Evolutionary conservation across 2,888 invertebrate species (phyloP).

Genomic region (Axea sp.): DNA sequence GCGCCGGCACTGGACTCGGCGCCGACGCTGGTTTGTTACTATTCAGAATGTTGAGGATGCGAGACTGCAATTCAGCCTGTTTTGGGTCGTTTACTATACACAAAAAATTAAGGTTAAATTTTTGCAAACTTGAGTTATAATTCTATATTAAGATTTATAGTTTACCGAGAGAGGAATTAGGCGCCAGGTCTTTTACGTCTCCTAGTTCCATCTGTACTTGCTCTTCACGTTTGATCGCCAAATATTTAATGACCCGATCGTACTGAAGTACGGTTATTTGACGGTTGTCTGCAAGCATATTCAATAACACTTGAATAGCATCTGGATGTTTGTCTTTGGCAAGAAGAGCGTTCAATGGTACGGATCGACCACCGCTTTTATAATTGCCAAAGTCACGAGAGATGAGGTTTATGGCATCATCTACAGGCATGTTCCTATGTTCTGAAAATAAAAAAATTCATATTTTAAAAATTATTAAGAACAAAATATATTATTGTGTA

Average conservation of each 20-base stretch:
- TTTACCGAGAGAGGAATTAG: conserved; percentile 70
- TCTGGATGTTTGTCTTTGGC: conserved; percentile 79
- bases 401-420: conserved; percentile 91
- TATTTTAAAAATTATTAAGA: conserved; percentile 4
- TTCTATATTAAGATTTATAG: no score
- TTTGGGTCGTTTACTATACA: conserved; percentile 81
- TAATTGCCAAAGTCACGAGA: conserved; percentile 85
- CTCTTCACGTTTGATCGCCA: conserved; percentile 86
- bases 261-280: conserved; percentile 89
- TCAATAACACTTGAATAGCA: conserved; percentile 81
- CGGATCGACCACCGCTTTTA: conserved; percentile 81
- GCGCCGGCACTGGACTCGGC: conserved; percentile 76
- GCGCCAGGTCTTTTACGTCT: conserved; percentile 81
- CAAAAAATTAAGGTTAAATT: no score
- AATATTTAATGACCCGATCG: conserved; percentile 86
- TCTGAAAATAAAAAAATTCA: conserved; percentile 81
- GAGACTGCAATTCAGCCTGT: conserved; percentile 87
- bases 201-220: conserved; percentile 88
- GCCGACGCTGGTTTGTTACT: conserved; percentile 79
- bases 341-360: conserved; percentile 81
- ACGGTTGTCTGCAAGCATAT: conserved; percentile 90
- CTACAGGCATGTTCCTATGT: conserved; percentile 97
- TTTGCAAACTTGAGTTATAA: no score
- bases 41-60: conserved; percentile 89
- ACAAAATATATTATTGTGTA: no score